Conservation (phyloP, 2,113 vertebrate genomes). For the Ammodramus savannarum region DNA sequence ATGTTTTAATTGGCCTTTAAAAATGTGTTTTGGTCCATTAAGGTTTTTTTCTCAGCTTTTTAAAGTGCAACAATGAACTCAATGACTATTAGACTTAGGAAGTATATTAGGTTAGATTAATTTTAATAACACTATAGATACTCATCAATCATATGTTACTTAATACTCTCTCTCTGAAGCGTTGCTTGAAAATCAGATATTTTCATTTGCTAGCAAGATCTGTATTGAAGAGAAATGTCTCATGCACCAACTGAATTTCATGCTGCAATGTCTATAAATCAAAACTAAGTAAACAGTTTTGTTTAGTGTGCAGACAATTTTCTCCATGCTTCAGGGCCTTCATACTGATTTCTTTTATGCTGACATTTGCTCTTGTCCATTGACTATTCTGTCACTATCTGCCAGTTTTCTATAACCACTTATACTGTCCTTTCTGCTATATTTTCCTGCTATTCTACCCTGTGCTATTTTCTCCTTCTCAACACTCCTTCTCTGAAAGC, state of each 20-base stretch:
- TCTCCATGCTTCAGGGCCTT: neutral
- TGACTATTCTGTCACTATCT: neutral
- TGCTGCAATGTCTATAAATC: neutral
- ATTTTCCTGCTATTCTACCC: neutral
- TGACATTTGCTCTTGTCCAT: neutral
- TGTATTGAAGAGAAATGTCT: conserved; percentile 8
- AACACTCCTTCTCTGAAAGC: neutral
- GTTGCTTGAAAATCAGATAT: conserved; percentile 2
- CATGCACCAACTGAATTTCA: neutral
- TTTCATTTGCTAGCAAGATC: neutral
- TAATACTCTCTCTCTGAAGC: neutral
- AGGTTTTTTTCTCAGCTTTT: neutral
- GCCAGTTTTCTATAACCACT: neutral
- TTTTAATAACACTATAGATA: neutral
- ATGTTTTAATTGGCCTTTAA: neutral
- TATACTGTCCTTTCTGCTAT: neutral
- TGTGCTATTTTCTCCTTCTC: neutral
- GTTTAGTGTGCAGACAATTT: neutral
- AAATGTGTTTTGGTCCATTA: neutral
- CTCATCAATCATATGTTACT: neutral
- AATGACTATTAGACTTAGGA: neutral
- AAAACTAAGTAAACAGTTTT: conserved; percentile 10
- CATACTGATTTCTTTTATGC: conserved; percentile 10
- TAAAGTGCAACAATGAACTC: neutral
- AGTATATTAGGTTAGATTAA: neutral